Evolutionary conservation across 1,140 invertebrate genomes (phyloP), one percentile per base, ranked within the genome.

Genomic region (Trissolcus basalis): DNA sequence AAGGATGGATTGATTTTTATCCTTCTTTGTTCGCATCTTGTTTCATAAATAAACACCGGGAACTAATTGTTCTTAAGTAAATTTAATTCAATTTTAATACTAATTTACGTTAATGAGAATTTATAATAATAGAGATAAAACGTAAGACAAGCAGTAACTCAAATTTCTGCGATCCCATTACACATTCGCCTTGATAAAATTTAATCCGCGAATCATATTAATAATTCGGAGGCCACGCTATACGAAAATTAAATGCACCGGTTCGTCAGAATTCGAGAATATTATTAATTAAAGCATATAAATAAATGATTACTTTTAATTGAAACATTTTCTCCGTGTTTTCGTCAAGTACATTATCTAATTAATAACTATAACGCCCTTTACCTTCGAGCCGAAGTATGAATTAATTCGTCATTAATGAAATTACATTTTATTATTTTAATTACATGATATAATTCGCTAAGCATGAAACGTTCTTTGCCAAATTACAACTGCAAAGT

Each of bases 231-330:
- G 44, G 55, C 65, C 49, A 64, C 60, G 60, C 54, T 73, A 55
- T 60, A 61, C 64, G 69, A 59, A 72, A 72, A 72, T 47, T 72
- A 64, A 72, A 73, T 73, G 70, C 49, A 65, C 54, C 51, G 65
- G 70, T 73, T 73, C 61, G 60, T 73, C 61, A 73, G 65, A 73
- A 73, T 65, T 65, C 70, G 60, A 60, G 70, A 60, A 56, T 67
- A 73, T 73, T 73, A 73, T 56, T 74, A 74, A 74, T 74, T 74
- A 74, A 74, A 67, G 55, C 48, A 61, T 27, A 27, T 74, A 61
- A 74, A 74, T 74, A 41, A 67, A 74, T 74, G 67, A 67, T 74
- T 74, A 65, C 54, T 56, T 67, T 61, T 67, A 68, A 68, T 63
- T 68, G 64, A 75, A 75, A 75, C 53, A 54, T 75, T 68, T 64